These are phyloP conservation scores for Anthopleura xanthogrammica DNA, from an alignment of 92 coral and sea anemone species.

Conservation along the genomic window DNA sequence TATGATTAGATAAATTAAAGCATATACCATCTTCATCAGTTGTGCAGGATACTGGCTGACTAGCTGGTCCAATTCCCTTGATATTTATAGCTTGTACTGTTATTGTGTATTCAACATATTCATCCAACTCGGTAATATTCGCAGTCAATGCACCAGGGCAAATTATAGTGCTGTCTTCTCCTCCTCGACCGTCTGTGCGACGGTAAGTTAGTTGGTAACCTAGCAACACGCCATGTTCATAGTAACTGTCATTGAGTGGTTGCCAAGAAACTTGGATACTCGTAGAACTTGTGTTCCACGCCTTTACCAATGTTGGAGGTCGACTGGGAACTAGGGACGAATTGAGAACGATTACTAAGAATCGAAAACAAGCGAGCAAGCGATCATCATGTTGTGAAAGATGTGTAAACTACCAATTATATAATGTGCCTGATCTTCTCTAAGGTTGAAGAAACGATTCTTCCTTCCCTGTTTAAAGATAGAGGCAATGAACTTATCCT, in stretches of 20 bases:
- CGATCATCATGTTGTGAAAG: too few species aligned
- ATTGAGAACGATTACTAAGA: neutral
- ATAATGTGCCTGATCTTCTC: too few species aligned
- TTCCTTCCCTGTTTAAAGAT: too few species aligned
- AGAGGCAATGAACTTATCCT: too few species aligned
- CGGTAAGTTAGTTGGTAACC: slow-evolving; percentile 49
- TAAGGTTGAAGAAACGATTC: too few species aligned
- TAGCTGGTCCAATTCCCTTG: slow-evolving; percentile 53
- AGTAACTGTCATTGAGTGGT: slow-evolving; percentile 51
- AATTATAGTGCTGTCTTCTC: neutral
- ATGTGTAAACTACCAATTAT: too few species aligned
- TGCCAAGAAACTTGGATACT: slow-evolving; percentile 66
- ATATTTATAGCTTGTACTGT: slow-evolving; percentile 47
- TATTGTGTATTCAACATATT: slow-evolving; percentile 52
- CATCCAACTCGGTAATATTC: slow-evolving; percentile 45
- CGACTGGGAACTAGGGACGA: slow-evolving; percentile 49
- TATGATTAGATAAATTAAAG: neutral
- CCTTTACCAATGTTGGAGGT: slow-evolving; percentile 46
- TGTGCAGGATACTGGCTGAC: slow-evolving; percentile 21
- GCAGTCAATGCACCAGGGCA: slow-evolving; percentile 4
- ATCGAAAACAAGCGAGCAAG: too few species aligned
- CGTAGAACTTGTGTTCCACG: slow-evolving; percentile 69
- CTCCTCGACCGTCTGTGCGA: slow-evolving; percentile 50
- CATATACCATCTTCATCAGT: slow-evolving; percentile 83
- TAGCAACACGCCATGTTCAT: slow-evolving; percentile 57